These are phyloP conservation scores for Halcyon malimbica DNA, from an alignment of 2,113 vertebrate species.

Conservation along the genomic window DNA sequence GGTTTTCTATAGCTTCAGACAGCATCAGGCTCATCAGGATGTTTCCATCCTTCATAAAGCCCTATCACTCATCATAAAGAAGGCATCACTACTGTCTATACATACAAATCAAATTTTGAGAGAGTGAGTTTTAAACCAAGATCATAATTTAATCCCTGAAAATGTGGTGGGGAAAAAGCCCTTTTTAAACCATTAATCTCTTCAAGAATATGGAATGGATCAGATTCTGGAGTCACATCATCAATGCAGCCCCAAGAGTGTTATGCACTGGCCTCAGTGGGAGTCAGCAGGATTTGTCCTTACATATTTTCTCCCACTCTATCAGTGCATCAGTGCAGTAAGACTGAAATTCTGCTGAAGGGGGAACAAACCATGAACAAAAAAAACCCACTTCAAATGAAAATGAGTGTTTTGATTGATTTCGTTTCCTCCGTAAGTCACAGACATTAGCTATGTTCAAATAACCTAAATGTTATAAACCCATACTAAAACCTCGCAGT, in stretches of 20 bases:
- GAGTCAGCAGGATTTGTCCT: not conserved
- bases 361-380: not conserved
- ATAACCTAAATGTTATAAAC: slow-evolving; percentile 25
- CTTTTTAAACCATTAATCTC: not conserved
- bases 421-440: slow-evolving; percentile 10
- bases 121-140: not conserved
- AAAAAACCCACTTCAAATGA: not conserved
- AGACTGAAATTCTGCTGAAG: not conserved
- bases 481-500: not conserved
- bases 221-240: not conserved
- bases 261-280: not conserved
- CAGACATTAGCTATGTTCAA: slow-evolving; percentile 2
- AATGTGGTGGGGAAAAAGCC: not conserved
- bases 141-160: not conserved
- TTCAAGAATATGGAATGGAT: not conserved
- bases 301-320: not conserved
- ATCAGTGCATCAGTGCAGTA: not conserved
- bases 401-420: slow-evolving; percentile 14
- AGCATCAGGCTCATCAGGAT: not conserved
- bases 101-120: not conserved
- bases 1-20: not conserved
- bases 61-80: not conserved
- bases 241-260: not conserved
- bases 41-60: not conserved
- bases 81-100: not conserved